Base-by-base conservation (phyloP, 1,140 invertebrate genomes). In the Drosophila elegans region DNA sequence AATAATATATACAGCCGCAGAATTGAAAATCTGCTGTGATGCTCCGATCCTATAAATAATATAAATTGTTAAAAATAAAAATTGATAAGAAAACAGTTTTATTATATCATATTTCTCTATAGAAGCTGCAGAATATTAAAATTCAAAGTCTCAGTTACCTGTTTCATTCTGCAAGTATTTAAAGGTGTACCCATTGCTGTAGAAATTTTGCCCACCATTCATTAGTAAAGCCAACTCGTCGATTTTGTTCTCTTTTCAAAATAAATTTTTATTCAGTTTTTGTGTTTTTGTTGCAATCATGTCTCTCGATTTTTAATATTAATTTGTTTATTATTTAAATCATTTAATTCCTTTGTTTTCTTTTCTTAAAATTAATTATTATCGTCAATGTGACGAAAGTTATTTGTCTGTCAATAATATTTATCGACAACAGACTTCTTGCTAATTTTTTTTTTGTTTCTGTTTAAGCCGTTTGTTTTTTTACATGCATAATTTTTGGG, bases 331-430 rank as follows among this genome's bases (percentile, higher is more conserved):
- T 81, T 91, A 84, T 88, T 89, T 84, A 91, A 91, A 77, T 90
- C 66, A 90, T 82, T 88, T 90, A 88, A 90, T 90, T 91, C 78
- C 74, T 77, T 90, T 62, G 62, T 68, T 77, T 86, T 83, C 61
- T 32, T 64, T 32, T 44, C 83, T 88, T 88, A 88, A 25, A 83
- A 72, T 85, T 90, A 91, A 74, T 90, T 90, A 83, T 91, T 91
- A 91, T 90, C 88, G 88, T 90, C 88, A 90, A 90, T 90, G 88
- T 90, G 88, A 90, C 88, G 88, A 90, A 91, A 78, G 64, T 89
- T 91, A 89, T 85, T 91, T 92, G 91, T 91, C 90, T 91, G 90
- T 74, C 77, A 91, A 80, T 91, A 91, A 90, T 91, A 71, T 49
- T 71, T 82, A 92, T 91, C 74, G 91, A 91, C 83, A 91, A 92